A percentile compares a stretch with the other conserved stretches of the same genome.
phyloP scores from a whole-genome alignment of 2,113 vertebrate genomes.

The Paratilapia polleni region DNA sequence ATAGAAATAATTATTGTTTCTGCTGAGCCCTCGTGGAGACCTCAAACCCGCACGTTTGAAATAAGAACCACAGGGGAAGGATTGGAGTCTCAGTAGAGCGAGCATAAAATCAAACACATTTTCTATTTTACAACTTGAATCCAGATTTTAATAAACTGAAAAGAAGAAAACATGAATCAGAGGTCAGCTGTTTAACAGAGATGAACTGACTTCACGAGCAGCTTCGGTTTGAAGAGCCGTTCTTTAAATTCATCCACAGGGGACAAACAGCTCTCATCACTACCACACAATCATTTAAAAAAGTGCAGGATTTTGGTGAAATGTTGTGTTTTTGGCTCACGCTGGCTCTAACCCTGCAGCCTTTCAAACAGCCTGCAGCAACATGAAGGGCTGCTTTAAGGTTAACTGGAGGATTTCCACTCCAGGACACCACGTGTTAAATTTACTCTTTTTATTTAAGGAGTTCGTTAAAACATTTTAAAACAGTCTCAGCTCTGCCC shows the following conservation, averaged over 20 bases:
- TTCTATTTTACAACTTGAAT: background rate
- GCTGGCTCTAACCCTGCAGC: background rate
- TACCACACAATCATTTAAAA: background rate
- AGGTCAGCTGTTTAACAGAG: background rate
- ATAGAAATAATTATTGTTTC: too few relatives aligned
- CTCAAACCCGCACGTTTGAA: too few relatives aligned
- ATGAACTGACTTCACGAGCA: background rate
- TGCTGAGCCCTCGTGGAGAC: background rate
- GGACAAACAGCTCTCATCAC: too few relatives aligned
- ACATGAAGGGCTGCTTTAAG: background rate
- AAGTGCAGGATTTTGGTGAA: background rate
- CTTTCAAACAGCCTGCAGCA: background rate
- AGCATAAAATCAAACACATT: background rate
- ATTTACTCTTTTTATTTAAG: too few relatives aligned
- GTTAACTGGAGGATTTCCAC: too few relatives aligned
- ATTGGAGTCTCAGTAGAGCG: background rate
- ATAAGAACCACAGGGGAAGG: too few relatives aligned
- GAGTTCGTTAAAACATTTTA: too few relatives aligned
- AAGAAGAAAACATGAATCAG: background rate
- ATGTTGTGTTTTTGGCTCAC: background rate
- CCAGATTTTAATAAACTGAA: background rate
- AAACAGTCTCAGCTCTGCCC: too few relatives aligned
- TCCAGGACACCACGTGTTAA: too few relatives aligned
- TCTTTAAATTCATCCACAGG: too few relatives aligned
- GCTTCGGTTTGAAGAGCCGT: background rate